Conservation (phyloP, 2,888 invertebrate genomes). For the Syrphus vitripennis region DNA sequence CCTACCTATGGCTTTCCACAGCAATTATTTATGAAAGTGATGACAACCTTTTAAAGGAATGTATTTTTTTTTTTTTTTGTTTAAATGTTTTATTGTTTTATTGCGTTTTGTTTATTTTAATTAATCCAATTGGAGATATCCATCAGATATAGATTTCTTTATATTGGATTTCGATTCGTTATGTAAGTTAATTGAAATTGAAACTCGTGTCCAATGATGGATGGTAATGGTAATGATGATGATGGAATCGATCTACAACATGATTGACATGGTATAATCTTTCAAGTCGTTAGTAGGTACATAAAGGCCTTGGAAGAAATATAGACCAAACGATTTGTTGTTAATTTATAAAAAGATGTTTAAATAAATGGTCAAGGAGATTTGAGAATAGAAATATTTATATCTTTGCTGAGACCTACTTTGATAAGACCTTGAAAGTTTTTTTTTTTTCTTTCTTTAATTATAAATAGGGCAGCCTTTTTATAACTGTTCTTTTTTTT, state of each 20-base stretch:
- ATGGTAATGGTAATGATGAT: background rate
- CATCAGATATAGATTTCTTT: slow-evolving; percentile 23
- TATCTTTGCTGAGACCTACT: background rate
- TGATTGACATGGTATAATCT: slow-evolving; percentile 44
- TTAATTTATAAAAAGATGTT: background rate
- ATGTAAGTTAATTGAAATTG: slow-evolving; percentile 33
- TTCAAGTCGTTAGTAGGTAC: background rate
- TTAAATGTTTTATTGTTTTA: background rate
- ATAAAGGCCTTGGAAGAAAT: background rate
- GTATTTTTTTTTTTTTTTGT: background rate
- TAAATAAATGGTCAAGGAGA: slow-evolving; percentile 7
- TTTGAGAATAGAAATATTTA: background rate
- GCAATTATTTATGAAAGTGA: slow-evolving; percentile 68
- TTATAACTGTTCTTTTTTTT: background rate
- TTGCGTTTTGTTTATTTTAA: slow-evolving; percentile 20
- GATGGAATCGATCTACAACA: slow-evolving; percentile 11
- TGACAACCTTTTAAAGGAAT: slow-evolving; percentile 61
- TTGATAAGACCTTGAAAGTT: background rate
- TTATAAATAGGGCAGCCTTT: background rate
- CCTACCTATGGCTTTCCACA: slow-evolving; percentile 57
- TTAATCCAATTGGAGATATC: slow-evolving; percentile 43
- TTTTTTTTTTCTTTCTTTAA: background rate
- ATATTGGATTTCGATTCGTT: slow-evolving; percentile 24
- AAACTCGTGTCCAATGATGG: background rate
- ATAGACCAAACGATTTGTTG: background rate